phyloP scores from a whole-genome alignment of 2,113 vertebrate genomes.

The Morone chrysops region DNA sequence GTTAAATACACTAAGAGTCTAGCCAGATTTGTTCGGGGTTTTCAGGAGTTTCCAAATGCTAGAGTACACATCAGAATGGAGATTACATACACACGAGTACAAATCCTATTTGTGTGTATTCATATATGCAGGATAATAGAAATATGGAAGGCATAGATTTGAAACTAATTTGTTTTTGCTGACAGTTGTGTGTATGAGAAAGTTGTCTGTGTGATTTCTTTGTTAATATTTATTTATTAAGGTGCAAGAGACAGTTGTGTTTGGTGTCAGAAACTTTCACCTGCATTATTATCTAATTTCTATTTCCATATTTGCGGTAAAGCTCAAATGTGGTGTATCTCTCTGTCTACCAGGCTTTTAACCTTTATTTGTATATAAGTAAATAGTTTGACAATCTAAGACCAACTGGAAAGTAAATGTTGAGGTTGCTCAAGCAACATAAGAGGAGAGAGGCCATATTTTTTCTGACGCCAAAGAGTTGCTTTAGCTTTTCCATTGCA shows the following conservation, averaged over 20 bases:
- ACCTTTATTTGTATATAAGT: slow-evolving; percentile 83
- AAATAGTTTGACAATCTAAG: slow-evolving; percentile 87
- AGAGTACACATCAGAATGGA: slow-evolving; percentile 12
- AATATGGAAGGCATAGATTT: slow-evolving; percentile 34
- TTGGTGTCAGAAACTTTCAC: slow-evolving; percentile 78
- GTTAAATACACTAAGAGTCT: slow-evolving; percentile 28
- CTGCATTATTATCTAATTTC: slow-evolving; percentile 54
- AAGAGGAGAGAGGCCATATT: slow-evolving; percentile 85
- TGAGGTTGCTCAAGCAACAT: slow-evolving; percentile 68
- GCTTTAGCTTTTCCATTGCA: slow-evolving; percentile 76
- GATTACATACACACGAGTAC: slow-evolving; percentile 28
- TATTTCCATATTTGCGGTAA: slow-evolving; percentile 70
- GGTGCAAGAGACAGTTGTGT: slow-evolving; percentile 85
- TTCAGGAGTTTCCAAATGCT: slow-evolving; percentile 25
- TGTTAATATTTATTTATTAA: slow-evolving; percentile 73
- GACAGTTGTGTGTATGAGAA: slow-evolving; percentile 51
- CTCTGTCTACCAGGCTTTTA: slow-evolving; percentile 84
- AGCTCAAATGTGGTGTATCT: slow-evolving; percentile 66
- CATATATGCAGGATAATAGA: slow-evolving; percentile 46
- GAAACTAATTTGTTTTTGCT: slow-evolving; percentile 36
- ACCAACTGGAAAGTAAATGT: slow-evolving; percentile 85
- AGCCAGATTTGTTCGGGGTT: slow-evolving; percentile 22
- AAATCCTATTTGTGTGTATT: slow-evolving; percentile 52
- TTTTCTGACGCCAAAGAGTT: slow-evolving; percentile 88
- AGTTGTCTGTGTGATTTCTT: slow-evolving; percentile 13